These are phyloP conservation scores for Nothobranchius kuhntae DNA, from an alignment of 2,113 vertebrate genomes.

Conservation along the genomic window DNA sequence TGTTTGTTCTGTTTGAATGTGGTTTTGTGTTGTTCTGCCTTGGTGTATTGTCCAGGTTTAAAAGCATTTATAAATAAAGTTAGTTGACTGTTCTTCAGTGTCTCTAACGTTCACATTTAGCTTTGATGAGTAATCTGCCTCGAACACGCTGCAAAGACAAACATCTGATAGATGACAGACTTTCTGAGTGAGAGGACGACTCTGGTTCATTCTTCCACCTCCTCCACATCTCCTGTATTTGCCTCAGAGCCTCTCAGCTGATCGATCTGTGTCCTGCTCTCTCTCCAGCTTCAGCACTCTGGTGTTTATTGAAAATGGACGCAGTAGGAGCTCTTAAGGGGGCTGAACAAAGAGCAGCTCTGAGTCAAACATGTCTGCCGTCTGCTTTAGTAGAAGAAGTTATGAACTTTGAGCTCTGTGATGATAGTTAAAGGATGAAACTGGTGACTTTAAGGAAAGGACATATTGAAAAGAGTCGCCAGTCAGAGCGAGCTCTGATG, in stretches of 20 bases:
- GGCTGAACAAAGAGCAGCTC: background rate
- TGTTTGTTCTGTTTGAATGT: too few relatives aligned
- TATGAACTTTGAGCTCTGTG: too few relatives aligned
- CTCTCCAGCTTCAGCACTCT: conserved; percentile 12
- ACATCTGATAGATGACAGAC: background rate
- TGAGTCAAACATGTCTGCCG: background rate
- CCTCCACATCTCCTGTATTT: too few relatives aligned
- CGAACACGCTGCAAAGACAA: too few relatives aligned
- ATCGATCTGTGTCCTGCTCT: background rate
- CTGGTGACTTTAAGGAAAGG: background rate
- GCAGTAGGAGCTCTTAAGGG: background rate
- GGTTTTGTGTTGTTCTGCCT: too few relatives aligned
- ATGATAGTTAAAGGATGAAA: background rate
- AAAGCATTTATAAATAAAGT: too few relatives aligned
- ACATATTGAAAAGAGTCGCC: background rate
- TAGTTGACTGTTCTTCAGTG: too few relatives aligned
- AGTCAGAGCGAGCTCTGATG: background rate
- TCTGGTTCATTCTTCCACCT: too few relatives aligned
- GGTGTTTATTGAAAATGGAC: background rate
- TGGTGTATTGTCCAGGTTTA: too few relatives aligned
- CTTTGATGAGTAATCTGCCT: background rate
- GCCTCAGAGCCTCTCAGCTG: too few relatives aligned
- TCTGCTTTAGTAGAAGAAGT: background rate
- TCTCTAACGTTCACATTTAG: background rate
- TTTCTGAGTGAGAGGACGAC: background rate